Base-by-base conservation (phyloP, 1,140 invertebrate genomes). In the Samia ricini region DNA sequence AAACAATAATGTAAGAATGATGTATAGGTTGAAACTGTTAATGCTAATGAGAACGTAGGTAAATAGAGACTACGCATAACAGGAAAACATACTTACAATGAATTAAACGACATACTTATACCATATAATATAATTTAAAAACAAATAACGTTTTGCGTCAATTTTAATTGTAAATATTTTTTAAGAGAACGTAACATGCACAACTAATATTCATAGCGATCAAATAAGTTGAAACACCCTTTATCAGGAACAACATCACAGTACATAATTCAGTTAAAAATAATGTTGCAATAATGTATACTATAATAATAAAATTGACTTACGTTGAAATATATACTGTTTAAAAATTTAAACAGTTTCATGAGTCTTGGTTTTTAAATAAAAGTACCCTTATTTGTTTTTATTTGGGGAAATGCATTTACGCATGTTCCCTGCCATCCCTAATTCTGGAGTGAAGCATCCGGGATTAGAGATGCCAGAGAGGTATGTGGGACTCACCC, bases 71-170 rank as follows among this genome's bases (percentile, higher is more conserved):
- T 55, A 24, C 0, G 12, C 52, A 55, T 23, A 55, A 55, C 52
- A 55, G 52, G 52, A 55, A 55, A 52, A 55, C n/a, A 24, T 55
- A 29, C 26, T 29, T 29, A 23, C 24, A 55, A 15, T 55, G 52
- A 55, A 55, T 55, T 24, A 55, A 55, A 55, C 52, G 52, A 24
- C n/a, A 42, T 42, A 29, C 19, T 20, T 42, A 42, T 42, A 29
- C 19, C 50, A 20, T 52, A 52, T 20, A 23, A 15, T 23, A 21
- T 55, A 55, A 24, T 8, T 12, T 2, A n/a, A 12, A 24, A 55
- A 12, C 10, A 24, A n/a, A 55, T 55, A 55, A 6, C 24, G 52
- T 55, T 55, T 55, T 55, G 22, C 52, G 52, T 55, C 52, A 23
- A 23, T n/a, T 55, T 55, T 18, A 55, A 24, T 55, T 55, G 22